These are phyloP conservation scores for Paratilapia polleni DNA, from an alignment of 2,113 vertebrate genomes.

Conservation along the genomic window DNA sequence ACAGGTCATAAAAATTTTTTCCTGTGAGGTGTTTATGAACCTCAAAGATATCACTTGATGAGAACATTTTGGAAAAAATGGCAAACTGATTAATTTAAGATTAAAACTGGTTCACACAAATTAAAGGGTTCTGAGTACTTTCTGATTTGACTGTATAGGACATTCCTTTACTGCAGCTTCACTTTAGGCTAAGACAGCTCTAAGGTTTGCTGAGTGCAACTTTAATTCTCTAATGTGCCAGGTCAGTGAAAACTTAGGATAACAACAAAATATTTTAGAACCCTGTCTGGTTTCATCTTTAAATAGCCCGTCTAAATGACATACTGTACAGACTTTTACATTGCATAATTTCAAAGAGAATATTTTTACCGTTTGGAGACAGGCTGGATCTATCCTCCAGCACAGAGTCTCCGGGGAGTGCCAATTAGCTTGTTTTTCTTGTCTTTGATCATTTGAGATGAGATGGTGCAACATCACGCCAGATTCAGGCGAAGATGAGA, in stretches of 20 bases:
- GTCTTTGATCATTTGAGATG: slow-evolving; percentile 55
- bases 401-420: slow-evolving; percentile 30
- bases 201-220: neutral
- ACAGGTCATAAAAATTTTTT: too few species aligned
- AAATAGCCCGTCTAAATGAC: slow-evolving; percentile 29
- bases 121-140: neutral
- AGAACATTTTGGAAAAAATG: neutral
- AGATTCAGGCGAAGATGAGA: slow-evolving; percentile 36
- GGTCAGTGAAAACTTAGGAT: slow-evolving; percentile 15
- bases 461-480: slow-evolving; percentile 57
- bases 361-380: slow-evolving; percentile 40
- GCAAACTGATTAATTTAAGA: neutral
- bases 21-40: too few species aligned
- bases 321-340: slow-evolving; percentile 10
- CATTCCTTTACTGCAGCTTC: neutral
- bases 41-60: neutral
- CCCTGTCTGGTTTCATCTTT: slow-evolving; percentile 17
- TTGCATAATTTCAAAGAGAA: slow-evolving; percentile 58
- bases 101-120: neutral
- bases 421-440: slow-evolving; percentile 64
- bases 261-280: neutral
- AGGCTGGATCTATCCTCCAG: slow-evolving; percentile 30
- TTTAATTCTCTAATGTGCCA: neutral
- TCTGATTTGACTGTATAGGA: neutral
- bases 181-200: neutral